These are phyloP conservation scores for Euzophera pinguis DNA, from an alignment of 2,888 invertebrate species.

Conservation along the genomic window DNA sequence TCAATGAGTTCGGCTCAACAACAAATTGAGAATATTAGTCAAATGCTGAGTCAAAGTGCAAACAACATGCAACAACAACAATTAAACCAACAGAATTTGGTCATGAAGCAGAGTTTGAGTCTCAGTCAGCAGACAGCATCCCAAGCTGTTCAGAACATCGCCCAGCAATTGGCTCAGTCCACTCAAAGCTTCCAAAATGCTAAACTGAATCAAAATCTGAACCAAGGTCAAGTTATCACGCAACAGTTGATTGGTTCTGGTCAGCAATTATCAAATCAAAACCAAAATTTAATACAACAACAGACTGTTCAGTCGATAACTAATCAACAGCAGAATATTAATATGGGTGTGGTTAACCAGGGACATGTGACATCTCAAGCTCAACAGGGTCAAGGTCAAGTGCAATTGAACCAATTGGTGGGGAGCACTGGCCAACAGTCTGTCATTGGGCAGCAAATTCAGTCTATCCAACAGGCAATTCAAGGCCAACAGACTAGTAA, in stretches of 20 bases:
- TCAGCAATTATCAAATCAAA: conserved; percentile 66
- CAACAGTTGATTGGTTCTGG: conserved; percentile 74
- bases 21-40: conserved; percentile 81
- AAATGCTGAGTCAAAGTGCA: conserved; percentile 75
- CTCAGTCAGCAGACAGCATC: conserved; percentile 66
- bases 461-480: conserved; percentile 68
- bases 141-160: conserved; percentile 69
- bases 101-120: conserved; percentile 66
- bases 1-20: conserved; percentile 81
- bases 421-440: conserved; percentile 53
- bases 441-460: conserved; percentile 68
- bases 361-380: conserved; percentile 61
- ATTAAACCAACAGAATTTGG: conserved; percentile 63
- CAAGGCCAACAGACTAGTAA: conserved; percentile 59
- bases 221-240: conserved; percentile 63
- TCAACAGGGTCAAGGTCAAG: conserved; percentile 49
- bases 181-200: conserved; percentile 71
- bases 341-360: conserved; percentile 67
- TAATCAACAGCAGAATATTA: conserved; percentile 68
- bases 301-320: conserved; percentile 66
- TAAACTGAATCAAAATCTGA: conserved; percentile 65
- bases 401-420: conserved; percentile 70
- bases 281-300: conserved; percentile 63
- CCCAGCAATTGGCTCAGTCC: conserved; percentile 68
- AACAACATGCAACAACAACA: conserved; percentile 70